phyloP scores from a whole-genome alignment of 2,888 invertebrate species.

The Lasioglossum oenotherae region DNA sequence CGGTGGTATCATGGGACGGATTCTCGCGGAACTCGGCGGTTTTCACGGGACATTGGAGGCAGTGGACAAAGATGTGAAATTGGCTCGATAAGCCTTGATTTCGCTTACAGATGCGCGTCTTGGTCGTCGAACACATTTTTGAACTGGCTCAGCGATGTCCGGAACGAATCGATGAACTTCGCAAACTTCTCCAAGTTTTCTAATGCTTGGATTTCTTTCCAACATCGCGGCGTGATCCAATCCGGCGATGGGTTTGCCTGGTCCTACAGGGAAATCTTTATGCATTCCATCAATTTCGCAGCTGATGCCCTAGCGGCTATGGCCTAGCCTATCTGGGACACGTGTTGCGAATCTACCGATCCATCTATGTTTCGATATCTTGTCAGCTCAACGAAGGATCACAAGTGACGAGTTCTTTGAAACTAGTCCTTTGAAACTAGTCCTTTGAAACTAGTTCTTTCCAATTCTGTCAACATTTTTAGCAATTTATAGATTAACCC shows the following conservation, averaged over 20 bases:
- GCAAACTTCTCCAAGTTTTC: conserved; percentile 88
- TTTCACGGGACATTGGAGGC: too few relatives aligned
- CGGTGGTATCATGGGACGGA: too few relatives aligned
- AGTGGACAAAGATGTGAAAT: background rate
- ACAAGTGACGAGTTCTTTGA: background rate
- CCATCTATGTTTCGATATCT: background rate
- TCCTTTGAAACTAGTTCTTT: too few relatives aligned
- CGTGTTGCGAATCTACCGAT: background rate
- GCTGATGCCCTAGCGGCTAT: background rate
- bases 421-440: too few relatives aligned
- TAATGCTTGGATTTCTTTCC: conserved; percentile 92
- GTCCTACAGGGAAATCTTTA: conserved; percentile 81
- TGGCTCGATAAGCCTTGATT: background rate
- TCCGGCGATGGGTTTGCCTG: conserved; percentile 90
- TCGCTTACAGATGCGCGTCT: conserved; percentile 88
- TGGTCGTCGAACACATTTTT: conserved; percentile 88
- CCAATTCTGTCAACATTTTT: too few relatives aligned
- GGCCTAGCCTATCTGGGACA: background rate
- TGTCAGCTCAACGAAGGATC: background rate
- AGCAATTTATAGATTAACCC: too few relatives aligned
- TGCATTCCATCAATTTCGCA: background rate
- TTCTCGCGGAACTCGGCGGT: too few relatives aligned
- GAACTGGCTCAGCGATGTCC: conserved; percentile 85
- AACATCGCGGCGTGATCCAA: conserved; percentile 93
- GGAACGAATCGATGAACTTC: conserved; percentile 88